Conservation (phyloP, 2,797 vertebrate species). For the Dryobates pubescens region DNA sequence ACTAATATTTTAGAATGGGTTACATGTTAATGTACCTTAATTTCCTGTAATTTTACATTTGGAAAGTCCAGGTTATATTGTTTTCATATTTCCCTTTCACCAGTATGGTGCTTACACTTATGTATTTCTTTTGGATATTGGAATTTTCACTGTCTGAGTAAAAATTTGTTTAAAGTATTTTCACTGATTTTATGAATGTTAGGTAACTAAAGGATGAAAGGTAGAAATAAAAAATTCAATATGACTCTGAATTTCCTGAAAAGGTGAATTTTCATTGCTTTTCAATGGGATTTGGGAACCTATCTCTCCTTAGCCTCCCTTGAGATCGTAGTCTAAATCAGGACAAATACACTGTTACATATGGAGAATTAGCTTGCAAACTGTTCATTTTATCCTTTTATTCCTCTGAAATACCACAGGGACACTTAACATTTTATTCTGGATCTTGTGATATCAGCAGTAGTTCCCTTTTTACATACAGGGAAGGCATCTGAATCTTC, state of each 20-base stretch:
- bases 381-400: slow-evolving; percentile 54
- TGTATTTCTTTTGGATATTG: not conserved
- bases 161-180: not conserved
- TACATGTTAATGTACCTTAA: not conserved
- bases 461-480: not conserved
- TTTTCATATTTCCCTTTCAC: not conserved
- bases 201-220: not conserved
- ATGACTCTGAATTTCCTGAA: not conserved
- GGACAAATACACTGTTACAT: slow-evolving; percentile 37
- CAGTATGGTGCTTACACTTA: not conserved
- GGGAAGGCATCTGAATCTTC: not conserved
- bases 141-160: not conserved
- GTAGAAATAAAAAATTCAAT: not conserved
- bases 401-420: slow-evolving; percentile 41
- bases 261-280: slow-evolving; percentile 14
- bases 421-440: slow-evolving; percentile 52
- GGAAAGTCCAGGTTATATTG: not conserved
- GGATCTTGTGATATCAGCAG: slow-evolving; percentile 7
- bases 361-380: slow-evolving; percentile 52
- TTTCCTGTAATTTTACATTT: not conserved
- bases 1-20: not conserved
- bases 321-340: slow-evolving; percentile 41
- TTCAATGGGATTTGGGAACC: not conserved
- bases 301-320: not conserved
- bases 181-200: not conserved